Evolutionary conservation across 2,888 invertebrate species (phyloP).

Genomic region (Drosophila parthenogenetica): DNA sequence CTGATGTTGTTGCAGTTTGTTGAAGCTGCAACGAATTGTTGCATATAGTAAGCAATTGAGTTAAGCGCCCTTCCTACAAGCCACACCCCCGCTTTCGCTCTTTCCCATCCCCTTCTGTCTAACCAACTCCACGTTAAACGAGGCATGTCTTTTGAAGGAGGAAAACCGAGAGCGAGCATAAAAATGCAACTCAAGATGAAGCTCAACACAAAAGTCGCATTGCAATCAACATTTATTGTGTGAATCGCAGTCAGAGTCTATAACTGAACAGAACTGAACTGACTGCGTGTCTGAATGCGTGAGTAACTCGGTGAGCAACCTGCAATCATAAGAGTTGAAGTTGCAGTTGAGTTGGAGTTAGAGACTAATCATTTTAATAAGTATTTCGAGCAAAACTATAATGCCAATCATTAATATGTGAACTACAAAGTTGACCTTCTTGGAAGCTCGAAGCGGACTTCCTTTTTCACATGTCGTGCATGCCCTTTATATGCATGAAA

Average conservation of each 20-base stretch:
- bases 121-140: slow-evolving; percentile 50
- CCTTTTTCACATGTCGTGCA: slow-evolving; percentile 40
- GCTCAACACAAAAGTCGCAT: slow-evolving; percentile 26
- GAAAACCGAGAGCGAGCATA: slow-evolving; percentile 4
- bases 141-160: slow-evolving; percentile 53
- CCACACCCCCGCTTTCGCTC: background rate
- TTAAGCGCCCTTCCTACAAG: slow-evolving; percentile 57
- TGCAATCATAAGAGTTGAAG: slow-evolving; percentile 29
- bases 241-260: slow-evolving; percentile 24
- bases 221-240: slow-evolving; percentile 59
- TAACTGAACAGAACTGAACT: slow-evolving; percentile 7
- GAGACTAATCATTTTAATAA: slow-evolving; percentile 38
- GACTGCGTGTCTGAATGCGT: slow-evolving; percentile 41
- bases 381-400: slow-evolving; percentile 23
- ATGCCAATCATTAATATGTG: slow-evolving; percentile 40
- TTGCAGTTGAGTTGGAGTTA: no score
- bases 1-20: slow-evolving; percentile 37
- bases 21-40: slow-evolving; percentile 63
- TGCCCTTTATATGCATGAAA: slow-evolving; percentile 8
- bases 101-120: background rate
- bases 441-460: slow-evolving; percentile 28
- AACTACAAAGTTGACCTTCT: slow-evolving; percentile 50
- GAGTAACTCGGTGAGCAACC: slow-evolving; percentile 54
- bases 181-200: slow-evolving; percentile 22
- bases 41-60: slow-evolving; percentile 67